Evolutionary conservation across 2,888 invertebrate genomes (phyloP), one percentile per base, ranked within the genome.

Genomic region (Lasioglossum leucozonium): DNA sequence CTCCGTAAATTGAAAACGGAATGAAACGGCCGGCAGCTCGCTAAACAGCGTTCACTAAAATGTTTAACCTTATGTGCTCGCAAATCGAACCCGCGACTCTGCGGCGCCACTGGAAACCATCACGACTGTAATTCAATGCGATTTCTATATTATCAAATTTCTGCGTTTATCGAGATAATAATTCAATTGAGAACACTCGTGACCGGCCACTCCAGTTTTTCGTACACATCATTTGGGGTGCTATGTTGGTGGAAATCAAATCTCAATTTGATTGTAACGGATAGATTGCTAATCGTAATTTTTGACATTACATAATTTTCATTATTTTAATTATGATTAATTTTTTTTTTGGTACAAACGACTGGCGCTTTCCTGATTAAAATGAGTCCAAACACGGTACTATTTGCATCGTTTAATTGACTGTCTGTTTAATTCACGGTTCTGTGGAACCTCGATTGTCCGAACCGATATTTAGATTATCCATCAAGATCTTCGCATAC

Each of bases 1-100:
- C 30, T 62, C 58, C 58, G 58, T 16, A 62, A 62, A 62, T 62
- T 62, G 58, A 62, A 62, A 62, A 62, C 58, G 58, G 58, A 62
- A 62, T 62, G 26, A 30, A 30, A 62, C 58, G 26, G 13, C 30
- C 2, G 26, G 58, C 58, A 13, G 58, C 26, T 62, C 58, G 58
- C 58, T 62, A 62, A 62, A 62, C 58, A 62, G 30, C 30, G 26
- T 4, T 58, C 13, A 6, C 58, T 62, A 62, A 62, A 62, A 62
- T 62, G 58, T 30, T 30, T 16, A 51, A 51, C 51, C 51, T 51
- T 51, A 8, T 51, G 51, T n/a, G 51, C 3, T 51, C 51, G 22
- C 51, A n/a, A n/a, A n/a, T 51, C 3, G 51, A 51, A n/a, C 51
- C 22, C 22, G 22, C 10, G 51, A 51, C 22, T 22, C 51, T n/a